Evolutionary conservation across 2,797 vertebrate genomes (phyloP).

Genomic region (Girardinus metallicus): DNA sequence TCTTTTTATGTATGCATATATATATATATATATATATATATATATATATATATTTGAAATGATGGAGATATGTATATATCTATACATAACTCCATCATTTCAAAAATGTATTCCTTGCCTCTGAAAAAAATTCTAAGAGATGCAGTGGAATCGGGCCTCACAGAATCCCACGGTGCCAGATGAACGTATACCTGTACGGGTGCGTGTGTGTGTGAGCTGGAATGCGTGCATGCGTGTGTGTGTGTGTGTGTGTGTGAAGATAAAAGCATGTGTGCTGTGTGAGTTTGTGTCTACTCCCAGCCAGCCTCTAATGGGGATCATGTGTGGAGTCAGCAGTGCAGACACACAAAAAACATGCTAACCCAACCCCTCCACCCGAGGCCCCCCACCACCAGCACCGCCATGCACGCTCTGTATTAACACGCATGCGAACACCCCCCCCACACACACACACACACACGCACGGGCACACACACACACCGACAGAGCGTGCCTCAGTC

Average conservation of each 20-base stretch:
- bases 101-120: conserved; percentile 25
- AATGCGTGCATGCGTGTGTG: conserved; percentile 14
- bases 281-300: conserved; percentile 69
- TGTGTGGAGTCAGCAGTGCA: conserved; percentile 82
- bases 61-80: conserved; percentile 1
- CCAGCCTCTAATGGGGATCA: conserved; percentile 83
- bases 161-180: conserved; percentile 51
- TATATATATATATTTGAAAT: no score
- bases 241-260: conserved; percentile 26
- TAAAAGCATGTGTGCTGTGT: conserved; percentile 36
- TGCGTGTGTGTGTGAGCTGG: conserved; percentile 7
- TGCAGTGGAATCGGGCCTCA: conserved; percentile 63
- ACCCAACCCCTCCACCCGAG: conserved; percentile 18
- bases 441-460: conserved; percentile 16
- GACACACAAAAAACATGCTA: conserved; percentile 79
- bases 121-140: conserved; percentile 51
- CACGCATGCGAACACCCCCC: conserved; percentile 33
- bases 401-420: conserved; percentile 68
- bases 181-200: conserved; percentile 16
- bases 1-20: no score
- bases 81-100: neutral
- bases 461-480: conserved; percentile 28
- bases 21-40: no score
- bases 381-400: conserved; percentile 53
- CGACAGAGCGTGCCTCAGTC: conserved; percentile 71